A percentile compares a stretch with the other conserved stretches of the same genome.
phyloP scores from a whole-genome alignment of 2,797 vertebrate species.

The Buphagus erythrorhynchus region DNA sequence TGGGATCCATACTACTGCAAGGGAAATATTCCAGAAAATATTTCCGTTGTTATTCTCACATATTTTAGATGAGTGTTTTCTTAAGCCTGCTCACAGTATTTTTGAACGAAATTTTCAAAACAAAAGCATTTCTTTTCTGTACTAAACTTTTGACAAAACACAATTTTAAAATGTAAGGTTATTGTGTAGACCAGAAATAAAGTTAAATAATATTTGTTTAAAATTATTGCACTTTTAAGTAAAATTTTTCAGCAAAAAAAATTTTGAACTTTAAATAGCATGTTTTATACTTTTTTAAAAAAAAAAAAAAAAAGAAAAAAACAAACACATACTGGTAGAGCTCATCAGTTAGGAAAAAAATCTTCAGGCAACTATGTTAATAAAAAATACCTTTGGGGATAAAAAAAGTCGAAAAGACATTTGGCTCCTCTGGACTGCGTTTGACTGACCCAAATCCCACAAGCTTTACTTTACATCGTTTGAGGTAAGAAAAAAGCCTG shows the following conservation, averaged over 20 bases:
- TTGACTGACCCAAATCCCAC: not conserved
- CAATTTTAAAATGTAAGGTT: not conserved
- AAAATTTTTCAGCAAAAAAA: not conserved
- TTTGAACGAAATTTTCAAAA: not conserved
- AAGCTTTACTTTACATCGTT: accelerated
- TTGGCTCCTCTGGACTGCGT: accelerated
- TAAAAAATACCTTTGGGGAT: not conserved
- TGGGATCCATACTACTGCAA: accelerated
- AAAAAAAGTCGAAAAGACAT: not conserved
- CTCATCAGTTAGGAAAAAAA: not conserved
- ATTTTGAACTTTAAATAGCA: not conserved
- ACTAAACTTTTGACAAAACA: not conserved
- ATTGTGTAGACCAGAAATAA: not conserved
- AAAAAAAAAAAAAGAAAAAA: not conserved
- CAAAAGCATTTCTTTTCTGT: not conserved
- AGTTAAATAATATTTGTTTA: not conserved
- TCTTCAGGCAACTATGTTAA: not conserved
- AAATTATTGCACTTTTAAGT: not conserved
- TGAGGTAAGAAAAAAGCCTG: not conserved
- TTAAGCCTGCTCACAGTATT: not conserved
- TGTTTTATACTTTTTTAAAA: not conserved
- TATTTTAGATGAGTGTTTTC: not conserved
- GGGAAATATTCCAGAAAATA: not conserved
- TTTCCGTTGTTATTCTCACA: not conserved
- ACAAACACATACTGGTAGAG: not conserved